Evolutionary conservation across 2,113 vertebrate species (phyloP).

Genomic region (Desmodus rotundus): DNA sequence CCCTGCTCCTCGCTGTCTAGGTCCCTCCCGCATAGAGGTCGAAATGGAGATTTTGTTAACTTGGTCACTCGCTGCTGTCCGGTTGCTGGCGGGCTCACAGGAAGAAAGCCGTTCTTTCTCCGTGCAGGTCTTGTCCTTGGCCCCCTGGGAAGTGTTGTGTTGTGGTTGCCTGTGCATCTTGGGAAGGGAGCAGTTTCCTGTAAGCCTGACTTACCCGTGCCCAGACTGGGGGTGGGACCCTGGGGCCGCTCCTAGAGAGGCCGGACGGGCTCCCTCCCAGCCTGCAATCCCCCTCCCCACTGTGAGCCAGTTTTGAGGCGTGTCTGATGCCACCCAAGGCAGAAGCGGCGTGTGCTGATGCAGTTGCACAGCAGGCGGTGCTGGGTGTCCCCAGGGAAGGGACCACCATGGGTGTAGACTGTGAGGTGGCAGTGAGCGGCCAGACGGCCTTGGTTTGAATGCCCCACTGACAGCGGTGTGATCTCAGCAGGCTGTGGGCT

Average conservation of each 20-base stretch:
- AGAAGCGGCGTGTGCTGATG: accelerated
- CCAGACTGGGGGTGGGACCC: accelerated
- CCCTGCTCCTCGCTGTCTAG: accelerated
- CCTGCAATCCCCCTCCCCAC: accelerated
- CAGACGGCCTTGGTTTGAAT: not conserved
- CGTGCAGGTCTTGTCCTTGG: accelerated
- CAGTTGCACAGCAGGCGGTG: accelerated
- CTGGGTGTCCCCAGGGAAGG: not conserved
- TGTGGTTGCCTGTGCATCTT: not conserved
- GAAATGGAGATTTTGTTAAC: not conserved
- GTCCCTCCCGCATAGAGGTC: accelerated
- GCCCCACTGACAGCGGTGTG: accelerated
- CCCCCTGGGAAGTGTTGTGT: accelerated
- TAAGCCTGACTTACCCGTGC: accelerated
- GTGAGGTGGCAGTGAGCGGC: accelerated
- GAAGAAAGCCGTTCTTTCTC: not conserved
- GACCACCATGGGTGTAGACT: accelerated
- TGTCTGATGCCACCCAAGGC: accelerated
- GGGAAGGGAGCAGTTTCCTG: not conserved
- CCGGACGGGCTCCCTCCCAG: too few relatives aligned
- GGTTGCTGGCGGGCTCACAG: too few relatives aligned
- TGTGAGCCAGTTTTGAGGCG: accelerated
- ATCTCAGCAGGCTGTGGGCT: not conserved
- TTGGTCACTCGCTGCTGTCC: not conserved
- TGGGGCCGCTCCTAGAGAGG: not conserved